These are phyloP conservation scores for Delia radicum DNA, from an alignment of 1,140 invertebrate species.

Conservation along the genomic window DNA sequence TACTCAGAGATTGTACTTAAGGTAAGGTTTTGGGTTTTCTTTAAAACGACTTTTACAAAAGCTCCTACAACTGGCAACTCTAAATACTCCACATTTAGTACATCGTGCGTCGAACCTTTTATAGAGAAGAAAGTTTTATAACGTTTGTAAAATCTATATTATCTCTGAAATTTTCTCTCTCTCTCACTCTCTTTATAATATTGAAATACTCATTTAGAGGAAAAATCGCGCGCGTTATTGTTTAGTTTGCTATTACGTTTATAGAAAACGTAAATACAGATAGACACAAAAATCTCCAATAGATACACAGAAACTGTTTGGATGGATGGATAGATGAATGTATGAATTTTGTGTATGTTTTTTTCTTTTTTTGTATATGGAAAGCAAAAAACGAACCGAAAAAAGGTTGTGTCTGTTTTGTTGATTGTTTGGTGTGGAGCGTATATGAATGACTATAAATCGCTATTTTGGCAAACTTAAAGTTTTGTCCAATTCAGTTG, in stretches of 20 bases:
- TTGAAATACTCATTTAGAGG: neutral
- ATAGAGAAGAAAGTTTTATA: constrained; percentile 13
- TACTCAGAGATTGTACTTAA: no score
- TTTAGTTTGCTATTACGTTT: no score
- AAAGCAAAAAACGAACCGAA: no score
- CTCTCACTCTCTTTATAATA: neutral
- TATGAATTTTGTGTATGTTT: neutral
- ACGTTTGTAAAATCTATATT: neutral
- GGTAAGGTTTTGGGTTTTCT: no score
- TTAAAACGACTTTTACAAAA: neutral
- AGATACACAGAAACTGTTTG: constrained; percentile 18
- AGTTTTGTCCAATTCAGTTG: constrained; percentile 19
- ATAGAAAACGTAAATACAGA: constrained; percentile 1
- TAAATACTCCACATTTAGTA: constrained; percentile 4
- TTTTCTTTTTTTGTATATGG: neutral
- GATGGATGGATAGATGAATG: constrained; percentile 11
- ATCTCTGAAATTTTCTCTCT: neutral
- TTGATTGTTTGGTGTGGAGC: neutral
- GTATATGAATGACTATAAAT: neutral
- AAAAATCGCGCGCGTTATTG: constrained; percentile 20
- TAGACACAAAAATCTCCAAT: constrained; percentile 13
- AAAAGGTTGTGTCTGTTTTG: neutral
- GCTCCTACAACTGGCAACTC: neutral
- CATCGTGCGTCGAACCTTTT: neutral
- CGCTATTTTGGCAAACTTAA: constrained; percentile 18